Percentiles rank a stretch among this genome's conserved stretches.
phyloP scores from a whole-genome alignment of 2,888 invertebrate genomes.

The Pristionchus fissidentatus region DNA sequence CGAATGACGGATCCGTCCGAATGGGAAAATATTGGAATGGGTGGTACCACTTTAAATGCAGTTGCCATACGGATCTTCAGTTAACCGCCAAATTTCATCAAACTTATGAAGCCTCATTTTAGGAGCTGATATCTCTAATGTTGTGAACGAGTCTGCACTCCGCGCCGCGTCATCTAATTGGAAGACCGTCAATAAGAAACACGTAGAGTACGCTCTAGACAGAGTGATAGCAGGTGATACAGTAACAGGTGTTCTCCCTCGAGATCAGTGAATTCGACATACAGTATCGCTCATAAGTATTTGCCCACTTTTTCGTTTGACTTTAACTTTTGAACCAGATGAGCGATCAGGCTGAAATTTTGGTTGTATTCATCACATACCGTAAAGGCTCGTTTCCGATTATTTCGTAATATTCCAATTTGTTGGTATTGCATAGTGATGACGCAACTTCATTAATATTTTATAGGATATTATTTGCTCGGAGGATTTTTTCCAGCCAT shows the following conservation, averaged over 20 bases:
- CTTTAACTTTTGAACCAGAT: no score
- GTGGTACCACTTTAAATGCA: no score
- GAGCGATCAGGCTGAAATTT: no score
- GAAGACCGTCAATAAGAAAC: conserved; percentile 81
- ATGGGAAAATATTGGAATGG: no score
- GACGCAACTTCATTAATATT: no score
- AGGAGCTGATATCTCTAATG: conserved; percentile 97
- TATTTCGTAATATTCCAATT: no score
- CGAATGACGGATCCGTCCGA: neutral
- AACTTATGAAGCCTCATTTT: neutral
- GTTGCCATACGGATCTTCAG: neutral
- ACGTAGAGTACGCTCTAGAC: conserved; percentile 95
- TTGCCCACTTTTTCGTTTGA: no score
- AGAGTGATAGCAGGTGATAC: conserved; percentile 87
- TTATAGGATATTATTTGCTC: no score
- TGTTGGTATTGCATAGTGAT: no score
- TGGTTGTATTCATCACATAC: no score
- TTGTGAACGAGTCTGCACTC: conserved; percentile 96
- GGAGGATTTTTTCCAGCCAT: no score
- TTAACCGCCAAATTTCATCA: neutral
- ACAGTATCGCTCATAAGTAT: neutral
- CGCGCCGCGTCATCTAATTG: conserved; percentile 87
- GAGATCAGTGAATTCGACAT: conserved; percentile 43
- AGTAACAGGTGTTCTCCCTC: neutral
- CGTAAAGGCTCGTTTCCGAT: no score